These are phyloP conservation scores for Sisyra terminalis DNA, from an alignment of 2,888 invertebrate species.

Conservation along the genomic window DNA sequence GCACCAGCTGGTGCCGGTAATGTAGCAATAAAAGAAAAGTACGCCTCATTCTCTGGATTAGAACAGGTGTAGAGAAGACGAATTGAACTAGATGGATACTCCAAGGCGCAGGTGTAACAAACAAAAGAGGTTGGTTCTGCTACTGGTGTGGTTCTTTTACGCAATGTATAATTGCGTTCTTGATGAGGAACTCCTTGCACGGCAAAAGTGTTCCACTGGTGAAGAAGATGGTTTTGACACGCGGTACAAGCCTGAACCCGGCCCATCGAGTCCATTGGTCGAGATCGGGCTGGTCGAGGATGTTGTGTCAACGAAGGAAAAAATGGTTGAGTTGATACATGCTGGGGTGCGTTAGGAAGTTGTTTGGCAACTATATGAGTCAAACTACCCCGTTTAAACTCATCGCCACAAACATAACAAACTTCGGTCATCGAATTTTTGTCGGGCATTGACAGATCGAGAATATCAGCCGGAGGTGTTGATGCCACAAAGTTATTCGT, in stretches of 20 bases:
- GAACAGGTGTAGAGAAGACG: slow-evolving; percentile 71
- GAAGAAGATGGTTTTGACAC: slow-evolving; percentile 70
- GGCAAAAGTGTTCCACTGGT: slow-evolving; percentile 67
- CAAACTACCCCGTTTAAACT: slow-evolving; percentile 67
- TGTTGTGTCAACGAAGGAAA: slow-evolving; percentile 64
- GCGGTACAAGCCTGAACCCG: slow-evolving; percentile 66
- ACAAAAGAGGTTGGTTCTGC: slow-evolving; percentile 57
- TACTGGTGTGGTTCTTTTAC: slow-evolving; percentile 53
- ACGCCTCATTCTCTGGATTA: slow-evolving; percentile 74
- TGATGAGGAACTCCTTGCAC: slow-evolving; percentile 48
- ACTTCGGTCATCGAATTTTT: slow-evolving; percentile 82
- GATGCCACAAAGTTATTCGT: not conserved
- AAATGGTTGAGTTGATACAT: slow-evolving; percentile 33
- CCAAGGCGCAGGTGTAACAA: slow-evolving; percentile 77
- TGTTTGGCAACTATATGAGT: slow-evolving; percentile 47
- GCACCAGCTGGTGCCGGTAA: slow-evolving; percentile 69
- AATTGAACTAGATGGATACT: slow-evolving; percentile 63
- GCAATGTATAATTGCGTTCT: slow-evolving; percentile 65
- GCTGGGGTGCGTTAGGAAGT: slow-evolving; percentile 25
- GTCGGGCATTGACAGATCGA: slow-evolving; percentile 83
- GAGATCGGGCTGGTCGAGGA: slow-evolving; percentile 68
- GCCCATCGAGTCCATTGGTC: slow-evolving; percentile 70
- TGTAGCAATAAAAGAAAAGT: slow-evolving; percentile 75
- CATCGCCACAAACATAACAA: slow-evolving; percentile 81
- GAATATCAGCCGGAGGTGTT: slow-evolving; percentile 61